Base-by-base conservation (phyloP, 2,888 invertebrate species). In the Xanthia icteritia region DNA sequence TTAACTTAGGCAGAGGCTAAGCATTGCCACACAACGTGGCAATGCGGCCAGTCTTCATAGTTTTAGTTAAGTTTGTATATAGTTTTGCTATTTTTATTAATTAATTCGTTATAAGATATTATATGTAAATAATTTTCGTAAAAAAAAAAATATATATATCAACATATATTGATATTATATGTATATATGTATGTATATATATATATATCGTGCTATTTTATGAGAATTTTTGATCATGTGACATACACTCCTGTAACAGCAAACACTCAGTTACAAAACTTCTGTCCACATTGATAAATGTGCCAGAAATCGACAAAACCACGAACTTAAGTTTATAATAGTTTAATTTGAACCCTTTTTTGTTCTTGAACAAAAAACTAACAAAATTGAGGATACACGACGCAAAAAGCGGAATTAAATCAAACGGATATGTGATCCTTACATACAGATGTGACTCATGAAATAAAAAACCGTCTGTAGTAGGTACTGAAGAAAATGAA, bases 301-400 rank as follows among this genome's bases (percentile, higher is more conserved):
- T 31, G 17, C 1, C 27, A 13, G 1, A 20, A 31, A 51, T 31
- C 17, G 15, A 20, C 8, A 6, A 76, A 20, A 51, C n/a, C 39
- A 20, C 15, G 9, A n/a, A 36, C 48, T 20, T n/a, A 71, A 9
- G n/a, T 76, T 27, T 63, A 11, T 31, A 20, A 4, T 54, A 54
- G n/a, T 76, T 73, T 54, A 56, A 48, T 8, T 60, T 17, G 2
- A 64, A 74, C 79, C 86, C 86, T 77, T 85, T 87, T 89, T 86
- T 88, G 48, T 60, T 85, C 77, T 67, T 65, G 63, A 65, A 65
- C 70, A 80, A 82, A 73, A 81, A 77, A 76, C 76, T 71, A 71
- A 79, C 77, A 76, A 85, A 87, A 86, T 87, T 88, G 78, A 87
- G 86, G 76, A 85, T 83, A 84, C 45, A 60, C 36, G 15, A 27